Evolutionary conservation across 2,888 invertebrate genomes (phyloP), one percentile per base, ranked within the genome.

Genomic region (Eupithecia subumbrata): DNA sequence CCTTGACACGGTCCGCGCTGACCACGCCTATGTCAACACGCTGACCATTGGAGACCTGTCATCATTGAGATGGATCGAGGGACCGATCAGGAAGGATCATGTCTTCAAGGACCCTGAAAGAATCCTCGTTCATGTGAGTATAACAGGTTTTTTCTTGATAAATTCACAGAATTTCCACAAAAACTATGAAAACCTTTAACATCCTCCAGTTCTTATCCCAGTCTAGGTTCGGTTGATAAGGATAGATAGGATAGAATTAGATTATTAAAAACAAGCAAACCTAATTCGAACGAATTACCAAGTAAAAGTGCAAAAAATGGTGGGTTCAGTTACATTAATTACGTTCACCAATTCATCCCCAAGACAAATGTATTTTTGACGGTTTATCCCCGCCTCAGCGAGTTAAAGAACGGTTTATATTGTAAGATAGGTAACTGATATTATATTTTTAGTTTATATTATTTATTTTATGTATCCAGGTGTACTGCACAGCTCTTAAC

Each of bases 11-110:
- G 91, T 95, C 0, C 86, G 91, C 4, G 93, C 90, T 12, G 95
- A 96, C 78, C 97, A 98, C 87, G 97, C 97, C 0, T 98, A 96
- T 88, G 96, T 97, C 3, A 98, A 98, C 90, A 96, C 97, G 0
- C 85, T 96, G 18, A 96, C 97, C 0, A 96, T 97, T 73, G 99
- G 99, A 70, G 99, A 99, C 88, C 93, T 99, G 73, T 97, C 98
- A 0, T 97, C 98, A 1, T 87, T 99, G 64, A 95, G 92, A 12
- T 94, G 94, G 94, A 90, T 98, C 9, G 97, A 98, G 89, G 97
- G 97, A 0, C 93, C 95, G 0, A 84, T 95, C 37, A 89, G 89
- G 68, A 82, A 84, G 14, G 85, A 92, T 76, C 89, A 89, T 22
- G 77, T 73, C 0, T 92, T 93, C 82, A 89, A 87, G 72, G 79